Evolutionary conservation across 2,797 vertebrate species (phyloP).

Genomic region (Clarias platycephalus): DNA sequence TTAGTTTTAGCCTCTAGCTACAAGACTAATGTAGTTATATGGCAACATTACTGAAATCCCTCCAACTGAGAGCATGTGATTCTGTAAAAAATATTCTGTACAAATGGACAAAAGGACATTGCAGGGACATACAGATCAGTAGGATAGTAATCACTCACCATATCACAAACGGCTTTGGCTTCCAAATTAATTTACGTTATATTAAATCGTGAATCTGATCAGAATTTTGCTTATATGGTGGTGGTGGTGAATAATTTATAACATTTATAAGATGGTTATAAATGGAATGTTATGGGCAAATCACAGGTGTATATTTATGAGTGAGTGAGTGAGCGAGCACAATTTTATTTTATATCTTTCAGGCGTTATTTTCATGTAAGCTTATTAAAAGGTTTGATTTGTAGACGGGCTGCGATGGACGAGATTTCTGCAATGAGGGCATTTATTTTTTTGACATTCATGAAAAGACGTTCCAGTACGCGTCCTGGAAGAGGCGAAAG

Average conservation of each 20-base stretch:
- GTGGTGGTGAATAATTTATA: background rate
- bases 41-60: background rate
- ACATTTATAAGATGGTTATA: background rate
- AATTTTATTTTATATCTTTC: background rate
- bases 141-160: background rate
- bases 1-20: background rate
- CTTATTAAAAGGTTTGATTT: background rate
- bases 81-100: background rate
- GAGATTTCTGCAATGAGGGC: background rate
- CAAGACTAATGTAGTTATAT: background rate
- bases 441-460: background rate
- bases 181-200: background rate
- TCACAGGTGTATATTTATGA: background rate
- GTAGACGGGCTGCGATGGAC: background rate
- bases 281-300: background rate
- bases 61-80: background rate
- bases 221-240: background rate
- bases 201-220: background rate
- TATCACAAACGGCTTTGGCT: background rate
- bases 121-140: background rate
- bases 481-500: background rate
- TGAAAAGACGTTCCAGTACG: background rate
- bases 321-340: background rate
- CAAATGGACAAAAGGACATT: background rate
- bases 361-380: background rate